Evolutionary conservation across 37 sponge, comb jelly and placozoan species (phyloP).

Genomic region (Petrosia ficiformis): DNA sequence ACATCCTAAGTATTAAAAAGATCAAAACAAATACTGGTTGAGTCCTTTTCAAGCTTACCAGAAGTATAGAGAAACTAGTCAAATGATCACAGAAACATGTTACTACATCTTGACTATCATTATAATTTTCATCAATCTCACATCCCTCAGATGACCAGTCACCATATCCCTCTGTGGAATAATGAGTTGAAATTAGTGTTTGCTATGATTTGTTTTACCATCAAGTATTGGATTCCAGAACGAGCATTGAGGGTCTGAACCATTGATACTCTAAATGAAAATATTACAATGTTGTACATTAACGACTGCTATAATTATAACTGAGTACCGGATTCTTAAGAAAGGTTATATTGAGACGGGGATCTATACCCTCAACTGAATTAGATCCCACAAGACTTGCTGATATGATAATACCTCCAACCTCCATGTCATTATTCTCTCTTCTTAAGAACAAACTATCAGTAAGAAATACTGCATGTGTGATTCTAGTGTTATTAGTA

Average conservation of each 20-base stretch:
- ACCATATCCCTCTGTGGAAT: slow-evolving; percentile 20
- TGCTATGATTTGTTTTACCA: not conserved
- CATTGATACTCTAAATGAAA: slow-evolving; percentile 1
- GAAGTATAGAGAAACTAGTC: slow-evolving; percentile 3
- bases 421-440: not conserved
- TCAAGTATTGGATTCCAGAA: slow-evolving; percentile 53
- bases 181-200: not conserved
- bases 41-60: not conserved
- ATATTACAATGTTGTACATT: not conserved
- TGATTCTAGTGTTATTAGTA: not conserved
- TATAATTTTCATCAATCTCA: not conserved
- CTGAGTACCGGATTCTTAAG: slow-evolving; percentile 2
- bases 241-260: slow-evolving; percentile 11
- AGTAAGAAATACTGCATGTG: slow-evolving; percentile 9
- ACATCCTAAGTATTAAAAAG: slow-evolving; percentile 9
- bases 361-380: not conserved
- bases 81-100: slow-evolving; percentile 4
- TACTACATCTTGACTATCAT: not conserved
- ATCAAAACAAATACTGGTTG: not conserved
- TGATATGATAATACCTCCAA: slow-evolving; percentile 25
- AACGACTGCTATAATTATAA: no score
- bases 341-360: slow-evolving; percentile 11
- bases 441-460: slow-evolving; percentile 24
- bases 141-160: slow-evolving; percentile 49
- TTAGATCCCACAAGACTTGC: slow-evolving; percentile 14